phyloP scores from a whole-genome alignment of 1,140 invertebrate genomes.

The Drosophila micromelanica region DNA sequence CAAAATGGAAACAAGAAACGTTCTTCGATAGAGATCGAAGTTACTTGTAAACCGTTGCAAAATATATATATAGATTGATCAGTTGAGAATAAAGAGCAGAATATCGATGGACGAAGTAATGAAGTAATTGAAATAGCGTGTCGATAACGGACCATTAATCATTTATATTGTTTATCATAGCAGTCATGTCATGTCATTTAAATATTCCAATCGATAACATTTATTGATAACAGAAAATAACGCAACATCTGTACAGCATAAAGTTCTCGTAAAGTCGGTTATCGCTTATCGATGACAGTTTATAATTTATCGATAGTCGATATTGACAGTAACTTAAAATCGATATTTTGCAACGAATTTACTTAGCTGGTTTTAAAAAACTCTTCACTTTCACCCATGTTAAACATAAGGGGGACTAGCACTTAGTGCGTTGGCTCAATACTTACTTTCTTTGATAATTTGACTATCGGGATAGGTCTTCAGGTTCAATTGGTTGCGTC shows the following conservation, averaged over 20 bases:
- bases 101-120: too few relatives aligned
- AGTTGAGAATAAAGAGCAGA: not conserved
- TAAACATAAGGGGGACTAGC: not conserved
- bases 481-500: slow-evolving; percentile 84
- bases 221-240: not conserved
- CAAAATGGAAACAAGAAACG: slow-evolving; percentile 42
- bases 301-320: not conserved
- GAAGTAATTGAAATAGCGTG: not conserved
- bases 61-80: too few relatives aligned
- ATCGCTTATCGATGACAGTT: not conserved
- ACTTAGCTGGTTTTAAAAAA: not conserved
- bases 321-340: not conserved
- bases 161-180: not conserved
- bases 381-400: not conserved
- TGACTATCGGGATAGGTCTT: slow-evolving; percentile 91
- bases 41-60: slow-evolving; percentile 9
- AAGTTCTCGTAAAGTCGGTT: not conserved
- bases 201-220: not conserved
- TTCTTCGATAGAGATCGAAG: slow-evolving; percentile 5
- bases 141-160: not conserved
- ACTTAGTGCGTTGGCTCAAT: not conserved
- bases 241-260: too few relatives aligned
- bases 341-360: slow-evolving; percentile 13
- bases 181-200: too few relatives aligned
- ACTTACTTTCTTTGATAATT: slow-evolving; percentile 93